These are phyloP conservation scores for Acropternis orthonyx DNA, from an alignment of 2,797 vertebrate species.

Conservation along the genomic window DNA sequence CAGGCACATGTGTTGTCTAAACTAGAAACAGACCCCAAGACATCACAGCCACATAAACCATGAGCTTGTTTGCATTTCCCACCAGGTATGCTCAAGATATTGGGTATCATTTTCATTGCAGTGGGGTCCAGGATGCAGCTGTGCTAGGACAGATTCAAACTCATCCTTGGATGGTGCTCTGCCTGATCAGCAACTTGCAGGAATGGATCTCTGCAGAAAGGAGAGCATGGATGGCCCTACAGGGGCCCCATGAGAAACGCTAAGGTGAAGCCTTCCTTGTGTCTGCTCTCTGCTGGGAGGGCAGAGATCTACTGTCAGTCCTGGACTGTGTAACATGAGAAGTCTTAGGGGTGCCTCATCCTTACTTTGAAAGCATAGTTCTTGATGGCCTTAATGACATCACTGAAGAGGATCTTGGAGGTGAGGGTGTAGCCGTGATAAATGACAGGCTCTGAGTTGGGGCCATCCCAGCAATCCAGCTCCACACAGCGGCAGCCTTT, in stretches of 20 bases:
- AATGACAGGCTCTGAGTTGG: constrained; percentile 88
- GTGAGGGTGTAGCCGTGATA: constrained; percentile 97
- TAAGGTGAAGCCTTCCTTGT: neutral
- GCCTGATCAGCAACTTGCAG: neutral
- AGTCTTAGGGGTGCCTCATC: neutral
- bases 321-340: neutral
- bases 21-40: neutral
- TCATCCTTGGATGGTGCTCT: neutral
- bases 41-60: neutral
- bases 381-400: constrained; percentile 89
- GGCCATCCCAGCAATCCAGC: constrained; percentile 94
- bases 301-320: neutral
- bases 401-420: constrained; percentile 92
- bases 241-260: neutral
- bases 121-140: neutral
- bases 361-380: constrained; percentile 93
- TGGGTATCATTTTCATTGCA: neutral
- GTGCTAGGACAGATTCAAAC: neutral
- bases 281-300: neutral
- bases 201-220: neutral
- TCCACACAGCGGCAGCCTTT: constrained; percentile 97
- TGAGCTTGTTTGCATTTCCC: rapidly evolving
- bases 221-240: neutral
- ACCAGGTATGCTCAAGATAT: neutral
- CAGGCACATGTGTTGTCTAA: neutral